Evolutionary conservation across 1,140 invertebrate genomes (phyloP), one percentile per base, ranked within the genome.

Genomic region (Leptoteleia sp.): DNA sequence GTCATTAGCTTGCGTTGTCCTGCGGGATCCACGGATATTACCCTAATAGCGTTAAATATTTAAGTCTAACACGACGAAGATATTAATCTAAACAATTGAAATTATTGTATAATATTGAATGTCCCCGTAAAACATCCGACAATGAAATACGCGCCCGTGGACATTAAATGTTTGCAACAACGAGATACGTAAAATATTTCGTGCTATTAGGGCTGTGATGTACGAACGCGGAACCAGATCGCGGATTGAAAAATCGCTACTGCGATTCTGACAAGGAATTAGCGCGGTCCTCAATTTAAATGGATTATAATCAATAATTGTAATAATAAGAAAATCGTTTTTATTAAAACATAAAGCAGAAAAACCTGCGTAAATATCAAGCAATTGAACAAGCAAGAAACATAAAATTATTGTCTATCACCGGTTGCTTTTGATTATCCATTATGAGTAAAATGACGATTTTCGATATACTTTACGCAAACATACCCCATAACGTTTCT

Each of bases 191-290:
- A 1, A 35, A 52, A 67, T 67, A 67, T 67, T 67, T 47, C 22
- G 9, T 70, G 65, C 65, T 70, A 59, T 59, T 70, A 59, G 54
- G 65, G 37, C 13, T 40, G 8, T 54, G 22, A 16, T 40, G 9
- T 47, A 38, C 50, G 52, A 59, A 29, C 50, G 70, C 50, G 71
- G 61, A 59, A 50, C 9, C 45, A 31, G 40, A 25, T 62, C 15
- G 29, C 19, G 8, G 52, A 76, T 43, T 62, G 37, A 67, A 61
- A 50, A 67, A 76, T 67, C 62, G 55, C 62, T 54, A 22, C 37
- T 61, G 61, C 71, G 62, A 47, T 76, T 76, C 72, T 76, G 55
- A 68, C 62, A 76, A 76, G 72, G 72, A 76, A 76, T 62, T 68
- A 11, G 52, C 61, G 55, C 42, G 27, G 9, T 29, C 2, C 9